These are phyloP conservation scores for Tamias sibiricus DNA, from an alignment of 2,113 vertebrate species.

Conservation along the genomic window DNA sequence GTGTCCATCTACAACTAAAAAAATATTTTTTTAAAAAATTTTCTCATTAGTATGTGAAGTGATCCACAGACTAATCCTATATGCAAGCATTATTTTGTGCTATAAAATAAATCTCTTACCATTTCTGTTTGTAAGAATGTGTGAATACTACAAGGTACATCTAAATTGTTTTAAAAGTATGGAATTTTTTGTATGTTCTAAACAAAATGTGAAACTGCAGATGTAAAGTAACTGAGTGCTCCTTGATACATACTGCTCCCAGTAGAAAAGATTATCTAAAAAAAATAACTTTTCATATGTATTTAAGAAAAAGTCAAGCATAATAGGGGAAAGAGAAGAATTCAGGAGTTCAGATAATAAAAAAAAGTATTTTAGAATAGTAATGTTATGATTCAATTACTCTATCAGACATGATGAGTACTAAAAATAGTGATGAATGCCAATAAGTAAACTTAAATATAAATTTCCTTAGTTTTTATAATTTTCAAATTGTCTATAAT, in stretches of 20 bases:
- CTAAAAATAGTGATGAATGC: neutral
- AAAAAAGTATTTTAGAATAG: neutral
- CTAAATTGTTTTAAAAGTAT: constrained; percentile 11
- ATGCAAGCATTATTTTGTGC: neutral
- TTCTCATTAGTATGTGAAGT: constrained; percentile 21
- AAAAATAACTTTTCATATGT: neutral
- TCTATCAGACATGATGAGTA: neutral
- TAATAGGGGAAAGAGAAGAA: neutral
- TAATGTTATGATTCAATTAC: neutral
- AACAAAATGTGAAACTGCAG: constrained; percentile 12
- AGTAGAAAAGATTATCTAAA: neutral
- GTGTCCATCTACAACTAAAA: too few relatives aligned
- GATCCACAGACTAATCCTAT: neutral
- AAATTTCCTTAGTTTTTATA: neutral
- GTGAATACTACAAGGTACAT: neutral
- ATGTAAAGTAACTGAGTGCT: constrained; percentile 24
- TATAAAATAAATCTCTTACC: constrained; percentile 26
- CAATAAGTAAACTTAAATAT: constrained; percentile 24
- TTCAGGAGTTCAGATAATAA: neutral
- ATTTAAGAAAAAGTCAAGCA: neutral
- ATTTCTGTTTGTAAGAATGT: neutral
- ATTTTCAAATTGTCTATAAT: neutral
- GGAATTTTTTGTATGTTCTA: neutral
- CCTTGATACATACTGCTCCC: neutral
- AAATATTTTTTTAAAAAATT: too few relatives aligned